Percentiles rank a stretch among this genome's conserved stretches.
Evolutionary conservation across 2,113 vertebrate genomes (phyloP).

Genomic region (Vidua macroura): DNA sequence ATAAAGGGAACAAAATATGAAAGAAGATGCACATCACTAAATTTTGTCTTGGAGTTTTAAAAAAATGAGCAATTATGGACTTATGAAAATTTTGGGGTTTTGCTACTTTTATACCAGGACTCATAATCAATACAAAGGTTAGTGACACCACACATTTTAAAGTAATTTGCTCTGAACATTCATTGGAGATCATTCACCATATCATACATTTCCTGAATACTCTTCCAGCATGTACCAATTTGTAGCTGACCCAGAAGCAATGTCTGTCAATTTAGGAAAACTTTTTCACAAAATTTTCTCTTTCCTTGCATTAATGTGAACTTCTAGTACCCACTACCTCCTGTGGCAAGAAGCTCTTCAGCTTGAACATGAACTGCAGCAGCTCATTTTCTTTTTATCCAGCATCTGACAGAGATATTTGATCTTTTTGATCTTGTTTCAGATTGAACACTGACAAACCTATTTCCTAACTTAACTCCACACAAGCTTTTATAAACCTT

Average conservation of each 20-base stretch:
- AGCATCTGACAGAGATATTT: fast-evolving
- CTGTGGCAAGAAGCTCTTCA: not conserved
- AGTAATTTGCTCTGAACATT: not conserved
- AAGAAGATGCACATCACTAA: not conserved
- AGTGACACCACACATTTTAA: not conserved
- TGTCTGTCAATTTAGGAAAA: not conserved
- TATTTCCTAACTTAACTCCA: not conserved
- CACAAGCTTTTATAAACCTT: not conserved
- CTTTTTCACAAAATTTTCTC: not conserved
- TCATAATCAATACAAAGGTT: not conserved
- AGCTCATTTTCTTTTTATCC: not conserved
- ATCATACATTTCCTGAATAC: not conserved
- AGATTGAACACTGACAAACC: not conserved
- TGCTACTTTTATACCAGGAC: not conserved
- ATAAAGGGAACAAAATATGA: not conserved
- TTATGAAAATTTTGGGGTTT: fast-evolving
- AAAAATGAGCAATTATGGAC: not conserved
- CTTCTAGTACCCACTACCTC: not conserved
- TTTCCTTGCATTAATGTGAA: not conserved
- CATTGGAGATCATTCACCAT: not conserved
- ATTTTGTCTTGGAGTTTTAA: not conserved
- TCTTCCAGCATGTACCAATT: not conserved
- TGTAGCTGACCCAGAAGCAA: not conserved
- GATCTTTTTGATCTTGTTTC: not conserved
- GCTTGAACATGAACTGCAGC: not conserved